These are phyloP conservation scores for Vespertilio murinus DNA, from an alignment of 2,797 vertebrate species.

Conservation along the genomic window DNA sequence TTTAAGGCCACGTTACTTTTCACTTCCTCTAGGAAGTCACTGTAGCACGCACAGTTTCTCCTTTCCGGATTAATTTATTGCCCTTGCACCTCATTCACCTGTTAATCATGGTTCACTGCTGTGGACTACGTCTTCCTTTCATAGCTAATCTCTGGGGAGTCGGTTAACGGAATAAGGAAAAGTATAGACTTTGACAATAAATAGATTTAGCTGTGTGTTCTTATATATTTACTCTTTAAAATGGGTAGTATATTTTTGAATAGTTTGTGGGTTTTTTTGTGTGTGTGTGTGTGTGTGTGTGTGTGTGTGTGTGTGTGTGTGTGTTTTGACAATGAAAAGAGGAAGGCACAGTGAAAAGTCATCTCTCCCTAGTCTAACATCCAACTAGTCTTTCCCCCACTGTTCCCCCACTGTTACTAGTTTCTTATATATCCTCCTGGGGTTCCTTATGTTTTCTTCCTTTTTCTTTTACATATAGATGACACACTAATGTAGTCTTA, in stretches of 20 bases:
- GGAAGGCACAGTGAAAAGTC: not conserved
- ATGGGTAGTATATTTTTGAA: conserved; percentile 14
- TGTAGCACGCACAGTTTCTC: not conserved
- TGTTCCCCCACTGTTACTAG: not conserved
- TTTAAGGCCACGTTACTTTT: not conserved
- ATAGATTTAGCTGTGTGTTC: not conserved
- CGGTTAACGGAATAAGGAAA: not conserved
- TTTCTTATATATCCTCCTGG: not conserved
- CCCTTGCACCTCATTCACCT: not conserved
- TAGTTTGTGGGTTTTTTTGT: not conserved
- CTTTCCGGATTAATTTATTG: not conserved
- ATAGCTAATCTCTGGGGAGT: not conserved
- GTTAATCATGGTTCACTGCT: not conserved
- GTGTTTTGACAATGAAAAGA: not conserved
- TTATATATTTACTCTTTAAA: not conserved
- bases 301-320: too few relatives aligned
- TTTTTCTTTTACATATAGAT: conserved; percentile 4
- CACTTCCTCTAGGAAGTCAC: not conserved
- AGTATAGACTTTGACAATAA: not conserved
- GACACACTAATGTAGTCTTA: not conserved
- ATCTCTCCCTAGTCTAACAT: not conserved
- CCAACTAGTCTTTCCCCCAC: not conserved
- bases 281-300: too few relatives aligned
- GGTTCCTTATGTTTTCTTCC: not conserved
- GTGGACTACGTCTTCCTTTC: not conserved